phyloP scores from a whole-genome alignment of 2,113 vertebrate genomes.

The Mormyrus iriodes region DNA sequence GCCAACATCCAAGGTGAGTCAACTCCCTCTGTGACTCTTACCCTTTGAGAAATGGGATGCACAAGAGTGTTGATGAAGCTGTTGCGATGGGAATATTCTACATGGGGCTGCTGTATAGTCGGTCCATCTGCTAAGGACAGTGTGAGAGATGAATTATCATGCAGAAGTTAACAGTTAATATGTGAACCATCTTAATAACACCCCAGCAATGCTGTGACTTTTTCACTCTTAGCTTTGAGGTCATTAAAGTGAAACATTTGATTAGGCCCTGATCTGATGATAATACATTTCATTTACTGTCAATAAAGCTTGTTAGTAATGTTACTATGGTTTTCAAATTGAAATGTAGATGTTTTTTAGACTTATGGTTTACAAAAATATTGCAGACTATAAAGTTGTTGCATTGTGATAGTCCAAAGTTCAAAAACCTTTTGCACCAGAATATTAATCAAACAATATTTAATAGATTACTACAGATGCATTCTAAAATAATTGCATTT shows the following conservation, averaged over 20 bases:
- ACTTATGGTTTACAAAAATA: not conserved
- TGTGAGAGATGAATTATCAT: slow-evolving; percentile 5
- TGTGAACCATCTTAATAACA: not conserved
- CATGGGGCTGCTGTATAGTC: not conserved
- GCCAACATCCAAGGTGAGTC: slow-evolving; percentile 81
- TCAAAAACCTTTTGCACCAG: not conserved
- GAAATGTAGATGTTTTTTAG: not conserved
- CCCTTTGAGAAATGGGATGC: not conserved
- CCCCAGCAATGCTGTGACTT: not conserved
- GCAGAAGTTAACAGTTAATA: slow-evolving; percentile 1
- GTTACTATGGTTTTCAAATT: not conserved
- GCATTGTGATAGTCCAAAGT: not conserved
- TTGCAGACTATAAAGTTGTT: not conserved
- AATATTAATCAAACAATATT: not conserved
- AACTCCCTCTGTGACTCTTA: not conserved
- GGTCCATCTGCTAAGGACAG: not conserved
- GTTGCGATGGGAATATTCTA: slow-evolving; percentile 27
- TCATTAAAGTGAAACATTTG: not conserved
- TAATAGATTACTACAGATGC: not conserved
- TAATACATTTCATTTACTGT: not conserved
- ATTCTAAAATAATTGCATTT: not conserved
- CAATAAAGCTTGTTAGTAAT: not conserved
- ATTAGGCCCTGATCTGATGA: not conserved
- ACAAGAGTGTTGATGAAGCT: not conserved
- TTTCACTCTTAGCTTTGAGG: not conserved